These are phyloP conservation scores for Argyresthia goedartella DNA, from an alignment of 2,888 invertebrate genomes.

Conservation along the genomic window DNA sequence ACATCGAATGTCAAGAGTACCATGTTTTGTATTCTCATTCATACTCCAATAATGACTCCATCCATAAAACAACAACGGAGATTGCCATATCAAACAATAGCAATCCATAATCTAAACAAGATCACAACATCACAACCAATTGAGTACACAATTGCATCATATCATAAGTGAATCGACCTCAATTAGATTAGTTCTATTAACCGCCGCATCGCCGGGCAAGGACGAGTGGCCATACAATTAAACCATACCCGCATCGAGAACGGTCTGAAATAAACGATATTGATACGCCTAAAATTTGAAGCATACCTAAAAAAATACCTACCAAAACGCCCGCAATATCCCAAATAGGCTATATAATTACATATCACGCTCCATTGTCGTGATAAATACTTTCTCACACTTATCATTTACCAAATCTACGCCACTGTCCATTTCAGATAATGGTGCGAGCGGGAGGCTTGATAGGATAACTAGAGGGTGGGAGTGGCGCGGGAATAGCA, in stretches of 20 bases:
- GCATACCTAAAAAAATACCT: slow-evolving; percentile 23
- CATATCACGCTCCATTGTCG: slow-evolving; percentile 68
- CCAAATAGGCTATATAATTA: slow-evolving; percentile 66
- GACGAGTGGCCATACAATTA: slow-evolving; percentile 14
- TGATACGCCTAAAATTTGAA: too few species aligned
- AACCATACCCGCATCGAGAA: slow-evolving; percentile 52
- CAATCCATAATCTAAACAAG: not conserved
- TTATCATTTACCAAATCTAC: slow-evolving; percentile 72
- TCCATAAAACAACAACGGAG: not conserved
- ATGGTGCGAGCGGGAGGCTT: slow-evolving; percentile 50
- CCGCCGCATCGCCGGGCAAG: slow-evolving; percentile 14
- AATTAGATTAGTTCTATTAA: slow-evolving; percentile 35
- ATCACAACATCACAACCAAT: not conserved
- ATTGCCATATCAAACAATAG: not conserved
- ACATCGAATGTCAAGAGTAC: too few species aligned
- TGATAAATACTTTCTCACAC: slow-evolving; percentile 72
- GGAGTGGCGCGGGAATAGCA: slow-evolving; percentile 50
- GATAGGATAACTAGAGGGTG: slow-evolving; percentile 19
- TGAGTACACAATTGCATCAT: not conserved
- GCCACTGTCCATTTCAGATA: slow-evolving; percentile 71
- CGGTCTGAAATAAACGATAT: slow-evolving; percentile 19
- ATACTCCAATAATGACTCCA: not conserved
- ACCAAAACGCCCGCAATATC: slow-evolving; percentile 38
- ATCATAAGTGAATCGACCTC: slow-evolving; percentile 10
- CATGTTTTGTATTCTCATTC: too few species aligned